A percentile compares a stretch with the other conserved stretches of the same genome.
Evolutionary conservation across 1,140 invertebrate species (phyloP).

Genomic region (Amphibalanus amphitrite): DNA sequence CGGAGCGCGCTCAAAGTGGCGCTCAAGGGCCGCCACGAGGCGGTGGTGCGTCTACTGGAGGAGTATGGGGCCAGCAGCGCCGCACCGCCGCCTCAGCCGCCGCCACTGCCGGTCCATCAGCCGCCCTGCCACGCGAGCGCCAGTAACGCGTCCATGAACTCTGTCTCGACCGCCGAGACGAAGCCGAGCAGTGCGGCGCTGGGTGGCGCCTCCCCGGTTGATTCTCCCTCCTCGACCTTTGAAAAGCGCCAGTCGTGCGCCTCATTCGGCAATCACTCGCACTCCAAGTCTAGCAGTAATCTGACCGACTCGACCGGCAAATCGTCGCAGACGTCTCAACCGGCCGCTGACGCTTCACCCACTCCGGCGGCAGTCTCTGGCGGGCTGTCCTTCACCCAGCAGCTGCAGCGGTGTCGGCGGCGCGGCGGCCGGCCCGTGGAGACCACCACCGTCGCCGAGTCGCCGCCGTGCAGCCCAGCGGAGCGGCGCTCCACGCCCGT

Average conservation of each 20-base stretch:
- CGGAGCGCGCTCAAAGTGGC: constrained; percentile 56
- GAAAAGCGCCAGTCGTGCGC: constrained; percentile 48
- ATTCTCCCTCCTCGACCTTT: constrained; percentile 45
- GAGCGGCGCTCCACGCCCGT: constrained; percentile 39
- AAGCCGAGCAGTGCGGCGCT: constrained; percentile 45
- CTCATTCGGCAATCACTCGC: constrained; percentile 49
- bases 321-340: constrained; percentile 37
- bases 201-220: constrained; percentile 24
- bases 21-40: constrained; percentile 52
- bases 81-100: constrained; percentile 9
- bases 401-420: constrained; percentile 42
- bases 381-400: constrained; percentile 47
- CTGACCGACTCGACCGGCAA: constrained; percentile 43
- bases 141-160: constrained; percentile 40
- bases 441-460: constrained; percentile 17
- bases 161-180: constrained; percentile 43
- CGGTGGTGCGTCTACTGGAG: constrained; percentile 45
- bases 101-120: too few relatives aligned
- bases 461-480: constrained; percentile 40
- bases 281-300: constrained; percentile 51
- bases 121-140: constrained; percentile 23
- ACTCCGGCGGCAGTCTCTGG: constrained; percentile 17
- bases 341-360: constrained; percentile 12
- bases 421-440: constrained; percentile 21
- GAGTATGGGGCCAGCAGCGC: constrained; percentile 13